Percentiles rank a stretch among this genome's conserved stretches.
Evolutionary conservation across 2,113 vertebrate genomes (phyloP).

Genomic region (Cavia porcellus): DNA sequence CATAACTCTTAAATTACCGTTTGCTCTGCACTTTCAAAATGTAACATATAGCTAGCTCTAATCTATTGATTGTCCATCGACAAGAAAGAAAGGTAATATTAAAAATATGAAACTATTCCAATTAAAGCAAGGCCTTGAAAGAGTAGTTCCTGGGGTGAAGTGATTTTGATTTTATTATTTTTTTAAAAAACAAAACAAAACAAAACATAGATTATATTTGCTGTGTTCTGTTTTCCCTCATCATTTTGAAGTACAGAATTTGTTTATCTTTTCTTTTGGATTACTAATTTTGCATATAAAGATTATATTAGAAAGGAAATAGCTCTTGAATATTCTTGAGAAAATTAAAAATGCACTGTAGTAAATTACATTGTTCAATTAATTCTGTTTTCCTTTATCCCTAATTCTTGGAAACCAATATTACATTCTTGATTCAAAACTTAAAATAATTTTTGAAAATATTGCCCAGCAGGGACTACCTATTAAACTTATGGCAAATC

Average conservation of each 20-base stretch:
- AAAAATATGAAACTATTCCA: background rate
- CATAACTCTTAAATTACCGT: background rate
- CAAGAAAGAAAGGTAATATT: background rate
- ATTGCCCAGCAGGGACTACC: background rate
- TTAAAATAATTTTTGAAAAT: background rate
- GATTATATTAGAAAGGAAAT: constrained; percentile 61
- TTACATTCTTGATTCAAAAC: background rate
- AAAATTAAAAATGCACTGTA: background rate
- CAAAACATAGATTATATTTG: background rate
- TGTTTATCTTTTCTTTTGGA: constrained; percentile 20
- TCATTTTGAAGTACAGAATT: constrained; percentile 52
- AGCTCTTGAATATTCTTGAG: background rate
- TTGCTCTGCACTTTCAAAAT: background rate
- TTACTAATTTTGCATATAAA: constrained; percentile 48
- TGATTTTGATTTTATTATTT: background rate
- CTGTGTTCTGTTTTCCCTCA: background rate
- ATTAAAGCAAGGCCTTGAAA: background rate
- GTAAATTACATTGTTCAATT: constrained; percentile 39
- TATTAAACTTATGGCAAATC: background rate
- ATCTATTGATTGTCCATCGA: background rate
- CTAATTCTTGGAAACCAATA: background rate
- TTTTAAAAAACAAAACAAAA: background rate
- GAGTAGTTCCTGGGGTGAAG: background rate
- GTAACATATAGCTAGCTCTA: background rate
- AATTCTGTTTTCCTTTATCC: background rate